Evolutionary conservation across 2,113 vertebrate species (phyloP).

Genomic region (Acinonyx jubatus): DNA sequence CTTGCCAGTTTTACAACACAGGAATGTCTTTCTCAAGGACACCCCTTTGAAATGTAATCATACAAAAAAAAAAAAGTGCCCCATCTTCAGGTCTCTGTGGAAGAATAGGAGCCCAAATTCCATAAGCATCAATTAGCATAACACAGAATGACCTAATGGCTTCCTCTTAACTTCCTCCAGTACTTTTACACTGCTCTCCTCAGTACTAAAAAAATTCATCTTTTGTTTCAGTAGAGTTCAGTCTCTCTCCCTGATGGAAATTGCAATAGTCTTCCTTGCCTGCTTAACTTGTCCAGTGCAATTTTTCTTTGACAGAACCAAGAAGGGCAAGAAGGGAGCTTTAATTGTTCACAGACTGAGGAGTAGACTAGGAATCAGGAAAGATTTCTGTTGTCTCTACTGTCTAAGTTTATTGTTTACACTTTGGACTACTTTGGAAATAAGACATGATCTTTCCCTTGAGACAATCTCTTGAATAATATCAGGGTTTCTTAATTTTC

Average conservation of each 20-base stretch:
- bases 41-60: background rate
- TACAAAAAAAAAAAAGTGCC: background rate
- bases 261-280: background rate
- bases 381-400: background rate
- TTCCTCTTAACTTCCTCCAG: background rate
- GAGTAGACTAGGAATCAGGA: background rate
- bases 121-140: background rate
- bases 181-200: background rate
- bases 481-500: background rate
- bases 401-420: background rate
- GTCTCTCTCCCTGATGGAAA: background rate
- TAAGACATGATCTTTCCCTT: background rate
- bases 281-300: background rate
- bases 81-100: background rate
- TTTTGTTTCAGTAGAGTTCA: background rate
- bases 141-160: background rate
- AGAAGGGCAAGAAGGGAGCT: background rate
- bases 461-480: background rate
- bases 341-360: background rate
- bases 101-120: background rate
- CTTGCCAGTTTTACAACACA: background rate
- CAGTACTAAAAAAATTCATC: background rate
- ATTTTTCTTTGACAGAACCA: background rate
- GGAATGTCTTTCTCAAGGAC: background rate
- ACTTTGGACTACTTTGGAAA: background rate